A percentile compares a stretch with the other conserved stretches of the same genome.
Conservation (phyloP, 1,140 invertebrate species). For the Sitobion miscanthi region DNA sequence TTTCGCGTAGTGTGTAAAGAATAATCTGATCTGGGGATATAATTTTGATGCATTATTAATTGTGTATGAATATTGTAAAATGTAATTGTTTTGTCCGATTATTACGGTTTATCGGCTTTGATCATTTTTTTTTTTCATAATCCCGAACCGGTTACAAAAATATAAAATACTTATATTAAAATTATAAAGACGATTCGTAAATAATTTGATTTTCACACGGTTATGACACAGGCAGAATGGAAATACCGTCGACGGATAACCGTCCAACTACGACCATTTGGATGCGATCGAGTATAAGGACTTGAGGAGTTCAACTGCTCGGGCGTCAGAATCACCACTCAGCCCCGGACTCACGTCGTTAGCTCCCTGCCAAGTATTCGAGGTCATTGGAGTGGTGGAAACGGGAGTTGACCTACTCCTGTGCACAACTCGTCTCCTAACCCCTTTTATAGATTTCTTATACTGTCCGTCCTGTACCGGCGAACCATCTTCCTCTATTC, state of each 20-base stretch:
- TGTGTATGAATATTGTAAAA: background rate
- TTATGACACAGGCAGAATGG: conserved; percentile 49
- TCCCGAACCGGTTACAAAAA: background rate
- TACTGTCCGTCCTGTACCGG: conserved; percentile 1
- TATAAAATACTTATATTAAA: background rate
- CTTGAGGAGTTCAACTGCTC: conserved; percentile 80
- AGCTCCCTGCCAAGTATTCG: background rate
- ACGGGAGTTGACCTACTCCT: background rate
- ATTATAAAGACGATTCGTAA: conserved; percentile 17
- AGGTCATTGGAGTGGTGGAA: conserved; percentile 23
- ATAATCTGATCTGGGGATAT: background rate
- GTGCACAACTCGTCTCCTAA: conserved; percentile 32
- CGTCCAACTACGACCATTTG: conserved; percentile 68
- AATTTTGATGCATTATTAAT: background rate
- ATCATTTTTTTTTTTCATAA: background rate
- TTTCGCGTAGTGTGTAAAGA: background rate
- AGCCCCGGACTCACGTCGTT: conserved; percentile 1
- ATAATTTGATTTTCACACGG: conserved; percentile 39
- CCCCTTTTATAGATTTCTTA: conserved; percentile 27
- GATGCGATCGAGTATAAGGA: conserved; percentile 82
- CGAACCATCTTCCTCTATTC: background rate
- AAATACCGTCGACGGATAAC: conserved; percentile 58
- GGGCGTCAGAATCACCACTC: conserved; percentile 69
- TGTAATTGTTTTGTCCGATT: background rate
- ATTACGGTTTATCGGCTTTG: background rate